Base-by-base conservation (phyloP, 2,888 invertebrate species). In the Camponotus fellah region DNA sequence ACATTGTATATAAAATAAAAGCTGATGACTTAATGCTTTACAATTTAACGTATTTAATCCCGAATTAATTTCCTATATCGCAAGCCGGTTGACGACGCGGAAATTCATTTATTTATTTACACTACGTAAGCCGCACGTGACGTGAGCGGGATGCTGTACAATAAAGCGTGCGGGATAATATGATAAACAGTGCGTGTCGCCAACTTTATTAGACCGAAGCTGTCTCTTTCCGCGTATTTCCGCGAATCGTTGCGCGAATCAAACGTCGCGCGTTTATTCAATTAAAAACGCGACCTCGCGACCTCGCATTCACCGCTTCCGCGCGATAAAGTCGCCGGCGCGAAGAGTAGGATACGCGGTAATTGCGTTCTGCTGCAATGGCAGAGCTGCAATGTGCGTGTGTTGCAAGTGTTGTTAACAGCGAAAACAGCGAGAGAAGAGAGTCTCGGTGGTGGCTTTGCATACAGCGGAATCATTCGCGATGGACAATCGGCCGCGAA, bases 401-500 rank as follows among this genome's bases (percentile, higher is more conserved):
- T n/a, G 8, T 79, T 43, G 53, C 37, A 53, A 66, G 53, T 32
- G 56, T 32, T 40, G 66, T 77, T 26, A 26, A 56, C 40, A 12
- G 53, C 46, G 40, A 72, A 9, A 34, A 64, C n/a, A 14, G 64
- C 21, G 75, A 37, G 64, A 53, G 43, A 21, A n/a, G 37, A 17
- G 37, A 1, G 9, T 26, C 26, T 26, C 26, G 46, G 46, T 4
- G 14, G 46, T 14, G 40, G 65, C 2, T 21, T 40, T 21, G n/a
- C 64, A 10, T 37, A 53, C 69, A 69, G 37, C 21, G 14, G 37
- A 21, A 37, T 26, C 46, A 56, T 34, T 83, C 53, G 83, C 21
- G 62, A 69, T 74, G 49, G 60, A 81, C 74, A 81, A 75, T 81
- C 74, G 62, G 65, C 58, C 74, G 74, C 74, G 82, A 74, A 84